phyloP scores from a whole-genome alignment of 2,888 invertebrate genomes.

The Craniophora ligustri region DNA sequence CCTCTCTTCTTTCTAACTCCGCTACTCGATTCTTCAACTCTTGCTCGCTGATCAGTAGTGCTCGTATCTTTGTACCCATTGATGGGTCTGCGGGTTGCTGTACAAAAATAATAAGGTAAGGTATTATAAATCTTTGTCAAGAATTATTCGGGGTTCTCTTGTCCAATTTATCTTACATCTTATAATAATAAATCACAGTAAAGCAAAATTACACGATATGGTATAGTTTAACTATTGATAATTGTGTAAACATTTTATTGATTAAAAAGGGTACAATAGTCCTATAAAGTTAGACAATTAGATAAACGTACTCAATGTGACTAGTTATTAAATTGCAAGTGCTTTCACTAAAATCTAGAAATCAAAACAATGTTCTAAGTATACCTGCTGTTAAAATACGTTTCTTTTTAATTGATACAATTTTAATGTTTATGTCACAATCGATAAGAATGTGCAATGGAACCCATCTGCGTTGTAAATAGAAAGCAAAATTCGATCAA shows the following conservation, averaged over 20 bases:
- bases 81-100: constrained; percentile 72
- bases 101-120: neutral
- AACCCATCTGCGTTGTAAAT: constrained; percentile 1
- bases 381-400: no score
- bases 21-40: constrained; percentile 89
- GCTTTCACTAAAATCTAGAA: no score
- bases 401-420: neutral
- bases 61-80: constrained; percentile 67
- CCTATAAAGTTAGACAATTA: no score
- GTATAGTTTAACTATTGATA: no score
- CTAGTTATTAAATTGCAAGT: no score
- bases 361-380: no score
- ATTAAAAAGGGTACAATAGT: no score
- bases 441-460: constrained; percentile 1
- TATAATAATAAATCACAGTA: no score
- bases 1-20: constrained; percentile 90
- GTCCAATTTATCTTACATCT: neutral
- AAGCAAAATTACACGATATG: no score
- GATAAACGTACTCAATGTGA: no score
- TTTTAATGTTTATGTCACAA: neutral
- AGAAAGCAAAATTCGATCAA: constrained; percentile 34
- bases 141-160: no score
- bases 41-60: constrained; percentile 86
- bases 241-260: no score
- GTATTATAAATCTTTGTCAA: neutral